phyloP scores from a whole-genome alignment of 2,797 vertebrate genomes.

The Hyperoplus lanceolatus region DNA sequence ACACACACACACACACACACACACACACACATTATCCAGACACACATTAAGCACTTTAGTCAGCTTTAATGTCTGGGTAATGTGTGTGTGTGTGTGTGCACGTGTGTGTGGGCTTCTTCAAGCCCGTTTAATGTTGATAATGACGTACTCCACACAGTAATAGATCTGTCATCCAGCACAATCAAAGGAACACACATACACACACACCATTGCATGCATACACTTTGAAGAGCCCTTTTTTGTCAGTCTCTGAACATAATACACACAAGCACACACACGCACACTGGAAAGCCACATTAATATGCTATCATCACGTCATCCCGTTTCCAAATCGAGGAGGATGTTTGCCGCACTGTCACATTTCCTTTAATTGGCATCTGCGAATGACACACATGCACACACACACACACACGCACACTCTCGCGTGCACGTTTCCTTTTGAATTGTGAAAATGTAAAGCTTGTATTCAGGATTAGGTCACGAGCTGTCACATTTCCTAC shows the following conservation, averaged over 20 bases:
- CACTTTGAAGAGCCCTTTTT: constrained; percentile 40
- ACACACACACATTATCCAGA: constrained; percentile 31
- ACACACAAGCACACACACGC: constrained; percentile 15
- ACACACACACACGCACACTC: background rate
- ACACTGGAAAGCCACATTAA: constrained; percentile 24
- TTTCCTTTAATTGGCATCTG: constrained; percentile 64
- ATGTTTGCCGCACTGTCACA: constrained; percentile 56
- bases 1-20: constrained; percentile 22
- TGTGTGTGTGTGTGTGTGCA: constrained; percentile 8
- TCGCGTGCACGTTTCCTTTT: constrained; percentile 37
- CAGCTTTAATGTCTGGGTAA: constrained; percentile 61
- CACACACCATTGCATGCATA: background rate
- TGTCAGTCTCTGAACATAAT: constrained; percentile 1
- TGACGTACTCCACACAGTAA: constrained; percentile 69
- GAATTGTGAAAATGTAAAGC: constrained; percentile 73
- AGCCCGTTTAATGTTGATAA: constrained; percentile 75
- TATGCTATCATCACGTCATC: constrained; percentile 59
- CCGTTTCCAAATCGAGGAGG: constrained; percentile 51
- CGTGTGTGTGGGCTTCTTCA: constrained; percentile 37
- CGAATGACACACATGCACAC: constrained; percentile 35
- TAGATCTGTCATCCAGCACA: constrained; percentile 78
- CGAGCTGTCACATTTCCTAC: constrained; percentile 80
- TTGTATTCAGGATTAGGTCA: constrained; percentile 79
- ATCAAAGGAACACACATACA: constrained; percentile 51
- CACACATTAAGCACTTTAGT: constrained; percentile 56